Conservation (phyloP, 1,140 invertebrate species). For the Radopholus similis region DNA sequence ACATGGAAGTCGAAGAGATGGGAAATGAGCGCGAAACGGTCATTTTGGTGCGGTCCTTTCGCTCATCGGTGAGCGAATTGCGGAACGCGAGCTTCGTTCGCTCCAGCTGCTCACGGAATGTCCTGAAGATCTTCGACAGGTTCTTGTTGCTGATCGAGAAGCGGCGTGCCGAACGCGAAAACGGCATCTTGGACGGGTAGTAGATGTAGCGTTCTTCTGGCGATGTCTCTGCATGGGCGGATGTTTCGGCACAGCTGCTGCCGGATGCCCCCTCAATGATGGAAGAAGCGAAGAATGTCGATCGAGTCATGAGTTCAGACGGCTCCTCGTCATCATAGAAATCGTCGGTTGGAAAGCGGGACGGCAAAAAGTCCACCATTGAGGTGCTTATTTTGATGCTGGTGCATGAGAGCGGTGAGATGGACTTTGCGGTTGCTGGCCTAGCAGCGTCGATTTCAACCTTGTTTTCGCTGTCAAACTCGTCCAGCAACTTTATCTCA, state of each 20-base stretch:
- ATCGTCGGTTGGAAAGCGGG: slow-evolving; percentile 9
- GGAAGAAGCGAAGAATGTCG: too few species aligned
- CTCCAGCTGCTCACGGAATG: slow-evolving; percentile 13
- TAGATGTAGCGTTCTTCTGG: neutral
- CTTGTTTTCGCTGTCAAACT: neutral
- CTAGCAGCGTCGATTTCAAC: neutral
- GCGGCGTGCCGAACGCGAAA: too few species aligned
- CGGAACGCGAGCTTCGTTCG: slow-evolving; percentile 6
- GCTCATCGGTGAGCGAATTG: neutral
- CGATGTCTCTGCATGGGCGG: neutral
- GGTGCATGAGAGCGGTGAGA: too few species aligned
- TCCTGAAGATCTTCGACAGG: slow-evolving; percentile 9
- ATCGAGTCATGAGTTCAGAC: too few species aligned
- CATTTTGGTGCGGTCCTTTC: neutral
- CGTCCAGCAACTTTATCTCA: neutral
- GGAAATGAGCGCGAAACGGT: neutral
- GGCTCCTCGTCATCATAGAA: too few species aligned
- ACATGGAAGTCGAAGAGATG: neutral
- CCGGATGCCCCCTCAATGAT: neutral
- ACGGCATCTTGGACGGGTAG: neutral
- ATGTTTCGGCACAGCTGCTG: neutral
- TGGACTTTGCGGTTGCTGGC: neutral
- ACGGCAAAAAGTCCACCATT: slow-evolving; percentile 8
- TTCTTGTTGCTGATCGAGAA: slow-evolving; percentile 4
- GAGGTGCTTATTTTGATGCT: slow-evolving; percentile 6